phyloP scores from a whole-genome alignment of 2,113 vertebrate species.

The Quiscalus mexicanus region DNA sequence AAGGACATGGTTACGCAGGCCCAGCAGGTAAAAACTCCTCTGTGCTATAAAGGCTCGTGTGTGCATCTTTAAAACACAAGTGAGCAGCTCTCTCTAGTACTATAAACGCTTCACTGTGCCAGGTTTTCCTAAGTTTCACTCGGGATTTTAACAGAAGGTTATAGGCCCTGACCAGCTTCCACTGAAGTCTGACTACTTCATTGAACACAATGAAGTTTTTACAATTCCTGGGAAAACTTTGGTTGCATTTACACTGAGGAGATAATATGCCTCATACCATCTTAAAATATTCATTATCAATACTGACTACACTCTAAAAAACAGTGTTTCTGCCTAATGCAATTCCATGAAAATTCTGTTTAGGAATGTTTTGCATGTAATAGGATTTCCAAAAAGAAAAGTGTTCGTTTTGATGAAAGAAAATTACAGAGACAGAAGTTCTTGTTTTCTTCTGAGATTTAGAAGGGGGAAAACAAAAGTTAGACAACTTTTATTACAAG shows the following conservation, averaged over 20 bases:
- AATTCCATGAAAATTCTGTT: background rate
- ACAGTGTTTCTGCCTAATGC: background rate
- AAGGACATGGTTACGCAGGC: conserved; percentile 95
- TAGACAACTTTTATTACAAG: background rate
- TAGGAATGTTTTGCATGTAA: background rate
- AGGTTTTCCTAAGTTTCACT: background rate
- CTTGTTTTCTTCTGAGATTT: background rate
- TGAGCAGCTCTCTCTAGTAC: background rate
- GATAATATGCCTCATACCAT: background rate
- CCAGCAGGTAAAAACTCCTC: conserved; percentile 84
- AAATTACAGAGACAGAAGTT: background rate
- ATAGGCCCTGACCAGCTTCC: background rate
- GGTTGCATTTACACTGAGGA: background rate
- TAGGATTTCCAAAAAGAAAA: background rate
- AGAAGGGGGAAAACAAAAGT: background rate
- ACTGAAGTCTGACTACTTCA: background rate
- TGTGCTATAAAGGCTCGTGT: accelerated
- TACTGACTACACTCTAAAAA: background rate
- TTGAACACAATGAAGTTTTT: background rate
- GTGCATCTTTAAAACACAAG: background rate
- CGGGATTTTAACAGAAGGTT: background rate
- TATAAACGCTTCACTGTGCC: background rate
- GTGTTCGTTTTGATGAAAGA: background rate
- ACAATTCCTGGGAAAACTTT: background rate
- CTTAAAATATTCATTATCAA: background rate